phyloP scores from a whole-genome alignment of 2,113 vertebrate genomes.

The Lophochroa leadbeateri region DNA sequence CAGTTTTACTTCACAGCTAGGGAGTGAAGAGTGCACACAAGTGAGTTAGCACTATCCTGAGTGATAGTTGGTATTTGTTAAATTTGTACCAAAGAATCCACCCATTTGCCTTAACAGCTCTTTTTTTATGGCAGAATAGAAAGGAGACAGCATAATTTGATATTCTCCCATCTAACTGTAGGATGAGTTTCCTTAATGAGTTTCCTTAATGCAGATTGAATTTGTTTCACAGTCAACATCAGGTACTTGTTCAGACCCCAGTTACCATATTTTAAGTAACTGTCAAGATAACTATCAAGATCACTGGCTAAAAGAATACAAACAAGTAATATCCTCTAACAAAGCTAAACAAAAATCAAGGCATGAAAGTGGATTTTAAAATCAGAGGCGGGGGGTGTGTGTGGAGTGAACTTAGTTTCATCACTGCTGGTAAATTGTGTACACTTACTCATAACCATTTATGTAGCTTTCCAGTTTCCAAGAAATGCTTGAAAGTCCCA shows the following conservation, averaged over 20 bases:
- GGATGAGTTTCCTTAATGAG: neutral
- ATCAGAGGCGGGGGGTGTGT: neutral
- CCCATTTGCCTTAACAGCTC: neutral
- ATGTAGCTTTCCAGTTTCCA: neutral
- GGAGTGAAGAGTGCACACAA: neutral
- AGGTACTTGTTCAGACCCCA: neutral
- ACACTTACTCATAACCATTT: neutral
- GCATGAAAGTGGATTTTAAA: neutral
- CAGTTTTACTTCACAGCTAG: neutral
- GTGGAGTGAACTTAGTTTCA: neutral
- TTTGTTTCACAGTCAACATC: neutral
- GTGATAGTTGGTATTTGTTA: neutral
- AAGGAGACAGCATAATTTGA: neutral
- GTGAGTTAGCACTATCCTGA: neutral
- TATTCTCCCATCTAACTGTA: neutral
- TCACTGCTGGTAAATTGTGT: neutral
- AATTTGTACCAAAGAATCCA: neutral
- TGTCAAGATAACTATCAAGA: neutral
- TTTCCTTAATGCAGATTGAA: neutral
- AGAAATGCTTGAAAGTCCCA: neutral
- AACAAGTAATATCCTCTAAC: rapidly evolving
- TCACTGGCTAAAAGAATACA: neutral
- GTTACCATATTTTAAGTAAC: neutral
- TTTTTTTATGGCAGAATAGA: conserved; percentile 19
- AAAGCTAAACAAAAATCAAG: neutral